phyloP scores from a whole-genome alignment of 2,113 vertebrate species.

The Nanorana parkeri region DNA sequence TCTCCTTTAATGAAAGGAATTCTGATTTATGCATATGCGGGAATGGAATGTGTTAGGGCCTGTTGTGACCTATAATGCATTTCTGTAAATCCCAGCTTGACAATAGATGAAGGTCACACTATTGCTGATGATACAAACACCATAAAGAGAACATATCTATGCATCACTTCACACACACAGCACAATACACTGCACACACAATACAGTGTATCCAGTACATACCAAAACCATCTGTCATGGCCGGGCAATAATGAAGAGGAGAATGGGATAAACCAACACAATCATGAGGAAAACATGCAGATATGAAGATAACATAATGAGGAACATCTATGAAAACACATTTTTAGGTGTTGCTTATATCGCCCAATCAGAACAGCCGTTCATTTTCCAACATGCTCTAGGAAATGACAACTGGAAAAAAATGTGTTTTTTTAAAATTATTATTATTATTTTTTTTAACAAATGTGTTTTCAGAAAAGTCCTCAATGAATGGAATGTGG shows the following conservation, averaged over 20 bases:
- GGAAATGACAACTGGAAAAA: neutral
- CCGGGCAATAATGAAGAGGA: conserved; percentile 78
- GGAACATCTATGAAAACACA: neutral
- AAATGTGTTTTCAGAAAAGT: neutral
- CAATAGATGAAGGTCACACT: no score
- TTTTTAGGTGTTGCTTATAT: neutral
- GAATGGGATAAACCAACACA: conserved; percentile 77
- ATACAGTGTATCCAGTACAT: conserved; percentile 71
- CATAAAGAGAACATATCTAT: neutral
- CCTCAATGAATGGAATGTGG: neutral
- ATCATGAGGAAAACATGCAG: conserved; percentile 44
- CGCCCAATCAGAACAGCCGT: neutral
- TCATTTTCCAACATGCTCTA: neutral
- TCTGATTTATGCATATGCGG: no score
- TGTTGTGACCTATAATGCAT: no score
- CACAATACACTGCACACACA: conserved; percentile 59
- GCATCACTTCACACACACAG: conserved; percentile 67
- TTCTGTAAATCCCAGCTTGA: no score
- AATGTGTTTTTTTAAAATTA: no score
- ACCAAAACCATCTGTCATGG: conserved; percentile 86
- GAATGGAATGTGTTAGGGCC: no score
- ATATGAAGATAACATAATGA: neutral
- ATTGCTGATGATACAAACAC: no score
- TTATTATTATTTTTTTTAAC: neutral
- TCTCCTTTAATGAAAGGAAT: no score